Evolutionary conservation across 2,888 invertebrate genomes (phyloP).

Genomic region (Entomobrya proxima): DNA sequence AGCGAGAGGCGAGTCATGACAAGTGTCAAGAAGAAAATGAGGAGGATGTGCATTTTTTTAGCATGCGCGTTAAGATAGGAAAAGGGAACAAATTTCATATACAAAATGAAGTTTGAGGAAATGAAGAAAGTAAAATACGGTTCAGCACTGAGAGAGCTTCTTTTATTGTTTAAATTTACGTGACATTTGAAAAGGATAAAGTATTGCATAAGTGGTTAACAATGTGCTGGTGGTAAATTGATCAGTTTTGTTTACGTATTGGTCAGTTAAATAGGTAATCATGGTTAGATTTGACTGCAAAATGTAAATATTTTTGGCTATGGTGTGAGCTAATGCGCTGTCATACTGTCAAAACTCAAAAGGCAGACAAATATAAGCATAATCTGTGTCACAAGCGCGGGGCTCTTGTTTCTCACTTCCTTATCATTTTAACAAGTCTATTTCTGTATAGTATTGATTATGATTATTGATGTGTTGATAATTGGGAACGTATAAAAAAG

Average conservation of each 20-base stretch:
- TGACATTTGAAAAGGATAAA: constrained; percentile 61
- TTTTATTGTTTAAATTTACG: constrained; percentile 56
- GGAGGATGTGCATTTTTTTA: neutral
- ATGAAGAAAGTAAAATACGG: constrained; percentile 53
- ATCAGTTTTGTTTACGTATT: neutral
- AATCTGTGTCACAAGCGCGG: too few relatives aligned
- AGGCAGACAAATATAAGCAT: too few relatives aligned
- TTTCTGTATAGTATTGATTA: too few relatives aligned
- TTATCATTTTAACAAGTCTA: too few relatives aligned
- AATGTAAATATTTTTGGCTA: neutral
- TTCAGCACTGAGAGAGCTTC: neutral
- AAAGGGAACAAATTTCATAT: constrained; percentile 29
- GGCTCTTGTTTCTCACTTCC: too few relatives aligned
- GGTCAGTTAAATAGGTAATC: neutral
- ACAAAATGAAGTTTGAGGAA: constrained; percentile 57
- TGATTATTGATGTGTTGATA: too few relatives aligned
- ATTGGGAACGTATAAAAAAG: too few relatives aligned
- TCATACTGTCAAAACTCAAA: too few relatives aligned
- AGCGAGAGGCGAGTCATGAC: neutral
- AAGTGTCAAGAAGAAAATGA: neutral
- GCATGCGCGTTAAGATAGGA: neutral
- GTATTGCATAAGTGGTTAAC: constrained; percentile 50
- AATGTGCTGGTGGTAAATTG: neutral
- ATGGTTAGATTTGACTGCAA: neutral
- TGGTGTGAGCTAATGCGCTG: too few relatives aligned